These are phyloP conservation scores for Pammene fasciana DNA, from an alignment of 2,888 invertebrate species.

Conservation along the genomic window DNA sequence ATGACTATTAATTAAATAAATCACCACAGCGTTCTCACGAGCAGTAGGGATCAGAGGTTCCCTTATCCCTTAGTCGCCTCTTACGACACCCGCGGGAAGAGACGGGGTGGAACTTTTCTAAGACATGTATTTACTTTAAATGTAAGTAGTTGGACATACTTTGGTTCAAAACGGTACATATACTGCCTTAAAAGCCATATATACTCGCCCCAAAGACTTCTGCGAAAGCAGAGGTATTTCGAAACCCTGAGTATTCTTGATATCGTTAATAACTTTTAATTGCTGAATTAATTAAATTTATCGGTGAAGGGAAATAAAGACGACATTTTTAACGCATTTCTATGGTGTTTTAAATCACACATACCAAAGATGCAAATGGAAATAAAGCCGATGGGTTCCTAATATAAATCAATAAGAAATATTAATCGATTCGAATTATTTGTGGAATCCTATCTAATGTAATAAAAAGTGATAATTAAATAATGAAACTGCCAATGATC, in stretches of 20 bases:
- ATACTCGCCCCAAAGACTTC: background rate
- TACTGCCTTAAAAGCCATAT: background rate
- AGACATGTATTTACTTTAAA: no score
- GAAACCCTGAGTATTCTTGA: background rate
- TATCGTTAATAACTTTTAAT: slow-evolving; percentile 6
- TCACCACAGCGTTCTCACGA: no score
- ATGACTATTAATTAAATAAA: no score
- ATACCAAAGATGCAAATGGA: slow-evolving; percentile 12
- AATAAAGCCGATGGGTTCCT: slow-evolving; percentile 9
- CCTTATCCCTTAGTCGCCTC: no score
- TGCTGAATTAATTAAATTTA: slow-evolving; percentile 22
- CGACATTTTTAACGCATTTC: slow-evolving; percentile 15
- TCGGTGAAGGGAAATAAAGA: slow-evolving; percentile 13
- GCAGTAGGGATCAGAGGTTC: no score
- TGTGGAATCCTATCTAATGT: background rate
- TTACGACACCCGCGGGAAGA: no score
- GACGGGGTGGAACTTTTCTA: no score
- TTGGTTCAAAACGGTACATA: no score
- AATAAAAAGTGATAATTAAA: background rate
- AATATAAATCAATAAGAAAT: slow-evolving; percentile 20
- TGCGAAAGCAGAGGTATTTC: background rate
- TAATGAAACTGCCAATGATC: background rate
- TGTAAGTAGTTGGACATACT: no score
- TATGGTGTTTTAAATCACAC: slow-evolving; percentile 23
- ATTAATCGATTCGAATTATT: background rate